Evolutionary conservation across 2,113 vertebrate genomes (phyloP), one percentile per base, ranked within the genome.

Genomic region (Budorcas taxicolor): DNA sequence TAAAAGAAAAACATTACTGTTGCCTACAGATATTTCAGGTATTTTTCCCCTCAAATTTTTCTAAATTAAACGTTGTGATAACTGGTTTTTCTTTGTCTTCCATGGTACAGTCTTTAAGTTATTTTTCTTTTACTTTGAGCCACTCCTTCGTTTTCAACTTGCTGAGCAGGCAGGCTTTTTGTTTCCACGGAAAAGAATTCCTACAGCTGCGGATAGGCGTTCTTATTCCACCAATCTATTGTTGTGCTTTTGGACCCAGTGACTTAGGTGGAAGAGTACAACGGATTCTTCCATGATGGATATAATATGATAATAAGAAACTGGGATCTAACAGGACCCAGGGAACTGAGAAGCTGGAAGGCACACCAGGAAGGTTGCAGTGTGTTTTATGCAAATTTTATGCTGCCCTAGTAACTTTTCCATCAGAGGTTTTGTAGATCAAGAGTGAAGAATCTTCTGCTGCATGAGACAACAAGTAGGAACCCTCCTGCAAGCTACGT

Each of bases 291-390:
- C 99, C 98, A 27, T 99, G 99, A 58, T 97, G 98, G 33, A 98
- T 82, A 97, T 99, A 99, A 97, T 99, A 99, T 0, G 99, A 99
- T 87, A 99, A 97, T 40, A 99, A 96, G 33, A 99, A 97, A 50
- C 60, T 97, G 64, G 99, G 99, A 97, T 99, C 99, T 5, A 99
- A 97, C 0, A 99, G 99, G 43, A 99, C 99, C 99, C 99, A 99
- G 0, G 99, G 99, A 3, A 99, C 98, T 0, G 98, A 98, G 16
- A 99, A 98, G 1, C 98, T 98, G 17, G 98, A 87, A 1, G 99
- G 99, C 7, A 98, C 74, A 13, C 91, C 76, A 31, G 99, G 99
- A 87, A 99, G 98, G 7, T 98, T 95, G 76, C 97, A 57, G 94
- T 99, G 99, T 92, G 98, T 98, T 88, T 99, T 98, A 97, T 99